Evolutionary conservation across 2,888 invertebrate species (phyloP), one percentile per base, ranked within the genome.

Genomic region (Linhomoeus sp.): DNA sequence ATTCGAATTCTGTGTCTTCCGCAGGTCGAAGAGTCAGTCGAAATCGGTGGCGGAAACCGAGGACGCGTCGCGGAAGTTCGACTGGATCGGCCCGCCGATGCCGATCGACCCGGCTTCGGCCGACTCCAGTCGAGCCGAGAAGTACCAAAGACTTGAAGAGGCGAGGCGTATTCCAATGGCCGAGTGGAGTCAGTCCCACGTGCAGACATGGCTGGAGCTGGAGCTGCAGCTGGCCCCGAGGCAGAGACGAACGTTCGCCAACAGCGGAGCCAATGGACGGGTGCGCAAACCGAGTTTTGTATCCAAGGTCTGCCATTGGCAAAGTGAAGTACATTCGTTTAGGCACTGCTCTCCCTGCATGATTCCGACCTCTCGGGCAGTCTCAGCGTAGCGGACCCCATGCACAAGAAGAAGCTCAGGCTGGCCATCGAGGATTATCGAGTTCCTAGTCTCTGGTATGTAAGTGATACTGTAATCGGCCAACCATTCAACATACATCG

Each of bases 191-290:
- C 85, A 88, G 17, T 81, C 84, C 0, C 86, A 86, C 50, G 86
- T 90, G 46, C 75, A 87, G 38, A 86, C 88, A 1, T 90, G 88
- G 88, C 71, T 90, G 45, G 88, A 88, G 67, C 78, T 88, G 29
- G 83, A 85, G 0, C 74, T 90, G 7, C 86, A 85, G 45, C 87
- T 90, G 87, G 84, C 86, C 0, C 85, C 85, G 61, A 87, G 87
- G 58, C 85, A 85, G 2, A 19, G 23, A n/a, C 76, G 80, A 23
- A 75, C 81, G 41, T 85, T 87, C 60, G 82, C 84, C 22, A 85
- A 87, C 64, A 88, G 88, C 66, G 81, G 90, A 52, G 87, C 88
- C 67, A 87, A 86, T 65, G 88, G 88, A 58, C 87, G 86, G 77
- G 87, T 82, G 62, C 62, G 61, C 7, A 26, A 29, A 7, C n/a